phyloP scores from a whole-genome alignment of 1,140 invertebrate genomes.

The Thalassaphorura encarpata region DNA sequence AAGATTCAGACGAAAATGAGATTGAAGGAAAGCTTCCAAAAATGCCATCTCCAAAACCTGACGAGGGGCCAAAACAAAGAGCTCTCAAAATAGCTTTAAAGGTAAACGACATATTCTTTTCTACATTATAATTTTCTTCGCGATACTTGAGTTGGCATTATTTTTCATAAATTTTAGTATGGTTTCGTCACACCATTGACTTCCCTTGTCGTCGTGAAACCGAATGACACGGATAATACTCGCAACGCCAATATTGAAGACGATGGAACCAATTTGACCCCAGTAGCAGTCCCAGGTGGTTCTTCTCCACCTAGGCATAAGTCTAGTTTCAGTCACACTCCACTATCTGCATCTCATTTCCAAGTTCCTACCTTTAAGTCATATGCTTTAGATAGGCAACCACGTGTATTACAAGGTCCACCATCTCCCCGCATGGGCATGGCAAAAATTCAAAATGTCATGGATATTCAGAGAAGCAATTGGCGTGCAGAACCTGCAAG shows the following conservation, averaged over 20 bases:
- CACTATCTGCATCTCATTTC: neutral
- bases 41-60: neutral
- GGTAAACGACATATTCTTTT: neutral
- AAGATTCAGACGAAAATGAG: neutral
- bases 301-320: neutral
- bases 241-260: neutral
- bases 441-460: too few relatives aligned
- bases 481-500: too few relatives aligned
- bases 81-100: conserved; percentile 7
- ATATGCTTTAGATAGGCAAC: neutral
- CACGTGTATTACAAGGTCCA: neutral
- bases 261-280: neutral
- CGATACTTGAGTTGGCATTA: neutral
- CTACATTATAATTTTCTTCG: neutral
- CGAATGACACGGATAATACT: neutral
- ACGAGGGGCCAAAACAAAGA: neutral
- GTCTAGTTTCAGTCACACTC: neutral
- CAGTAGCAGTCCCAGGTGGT: neutral
- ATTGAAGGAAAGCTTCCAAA: neutral
- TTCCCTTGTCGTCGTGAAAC: conserved; percentile 35
- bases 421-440: too few relatives aligned
- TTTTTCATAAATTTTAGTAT: conserved; percentile 31
- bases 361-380: neutral
- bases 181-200: conserved; percentile 39
- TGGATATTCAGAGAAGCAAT: too few relatives aligned